phyloP scores from a whole-genome alignment of 2,888 invertebrate genomes.

The Cantharis rustica region DNA sequence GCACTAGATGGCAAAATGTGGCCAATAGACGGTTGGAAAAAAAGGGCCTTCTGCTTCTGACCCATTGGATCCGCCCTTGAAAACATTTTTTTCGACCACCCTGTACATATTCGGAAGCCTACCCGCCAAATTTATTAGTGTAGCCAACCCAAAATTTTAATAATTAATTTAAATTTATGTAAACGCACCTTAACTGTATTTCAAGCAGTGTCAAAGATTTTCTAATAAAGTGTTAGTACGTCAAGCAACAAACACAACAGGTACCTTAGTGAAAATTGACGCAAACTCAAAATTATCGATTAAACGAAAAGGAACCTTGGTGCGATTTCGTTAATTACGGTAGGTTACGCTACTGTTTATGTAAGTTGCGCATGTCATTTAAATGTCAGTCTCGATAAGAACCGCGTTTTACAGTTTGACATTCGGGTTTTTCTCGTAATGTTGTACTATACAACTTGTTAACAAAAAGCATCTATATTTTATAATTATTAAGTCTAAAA shows the following conservation, averaged over 20 bases:
- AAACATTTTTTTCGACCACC: too few species aligned
- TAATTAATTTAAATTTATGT: not conserved
- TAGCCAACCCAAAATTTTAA: too few species aligned
- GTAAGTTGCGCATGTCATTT: conserved; percentile 17
- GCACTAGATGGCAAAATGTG: too few species aligned
- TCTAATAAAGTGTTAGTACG: not conserved
- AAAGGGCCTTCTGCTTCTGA: too few species aligned
- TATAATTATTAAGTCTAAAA: conserved; percentile 12
- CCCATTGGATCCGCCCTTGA: too few species aligned
- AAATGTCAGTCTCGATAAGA: not conserved
- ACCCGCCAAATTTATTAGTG: too few species aligned
- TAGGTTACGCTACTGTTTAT: not conserved
- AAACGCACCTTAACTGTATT: not conserved
- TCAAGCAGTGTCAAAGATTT: not conserved
- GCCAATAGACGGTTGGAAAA: too few species aligned
- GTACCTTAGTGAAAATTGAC: conserved; percentile 12
- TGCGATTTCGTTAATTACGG: not conserved
- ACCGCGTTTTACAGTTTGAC: conserved; percentile 29
- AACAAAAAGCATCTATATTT: conserved; percentile 15
- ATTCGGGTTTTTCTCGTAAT: conserved; percentile 32
- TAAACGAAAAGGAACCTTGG: conserved; percentile 38
- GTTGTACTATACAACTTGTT: conserved; percentile 27
- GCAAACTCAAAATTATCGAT: conserved; percentile 48
- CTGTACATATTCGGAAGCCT: too few species aligned
- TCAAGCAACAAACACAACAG: not conserved